Conservation (phyloP, 2,888 invertebrate genomes). For the Silvanus unidentatus region DNA sequence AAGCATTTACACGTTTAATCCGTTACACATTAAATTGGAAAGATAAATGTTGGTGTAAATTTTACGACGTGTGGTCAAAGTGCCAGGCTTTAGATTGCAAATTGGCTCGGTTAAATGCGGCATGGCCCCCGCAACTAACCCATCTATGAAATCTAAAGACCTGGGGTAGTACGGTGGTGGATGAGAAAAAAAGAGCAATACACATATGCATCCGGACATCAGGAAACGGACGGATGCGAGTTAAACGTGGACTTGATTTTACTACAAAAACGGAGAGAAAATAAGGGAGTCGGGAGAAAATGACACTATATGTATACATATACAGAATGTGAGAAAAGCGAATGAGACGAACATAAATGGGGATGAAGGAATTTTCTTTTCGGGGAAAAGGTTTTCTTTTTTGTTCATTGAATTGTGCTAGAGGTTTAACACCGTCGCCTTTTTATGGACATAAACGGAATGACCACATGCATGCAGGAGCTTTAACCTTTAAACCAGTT, state of each 20-base stretch:
- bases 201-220: background rate
- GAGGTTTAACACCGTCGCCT: constrained; percentile 6
- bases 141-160: constrained; percentile 22
- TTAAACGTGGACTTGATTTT: background rate
- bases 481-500: constrained; percentile 4
- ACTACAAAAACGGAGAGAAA: too few species aligned
- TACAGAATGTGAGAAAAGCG: too few species aligned
- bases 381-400: background rate
- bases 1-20: constrained; percentile 9
- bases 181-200: constrained; percentile 16
- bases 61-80: constrained; percentile 25
- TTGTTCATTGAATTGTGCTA: constrained; percentile 6
- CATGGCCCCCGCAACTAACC: constrained; percentile 10
- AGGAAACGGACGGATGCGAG: background rate
- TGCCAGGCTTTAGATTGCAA: constrained; percentile 21
- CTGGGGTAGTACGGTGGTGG: constrained; percentile 2
- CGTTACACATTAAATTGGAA: constrained; percentile 19
- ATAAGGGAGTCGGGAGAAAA: too few species aligned
- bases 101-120: constrained; percentile 17
- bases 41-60: constrained; percentile 26
- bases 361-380: background rate
- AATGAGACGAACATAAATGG: background rate
- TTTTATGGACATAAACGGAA: constrained; percentile 7
- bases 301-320: too few species aligned
- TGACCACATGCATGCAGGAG: constrained; percentile 7